These are phyloP conservation scores for Ramazzottius varieornatus DNA, from an alignment of 2,888 invertebrate species.

Conservation along the genomic window DNA sequence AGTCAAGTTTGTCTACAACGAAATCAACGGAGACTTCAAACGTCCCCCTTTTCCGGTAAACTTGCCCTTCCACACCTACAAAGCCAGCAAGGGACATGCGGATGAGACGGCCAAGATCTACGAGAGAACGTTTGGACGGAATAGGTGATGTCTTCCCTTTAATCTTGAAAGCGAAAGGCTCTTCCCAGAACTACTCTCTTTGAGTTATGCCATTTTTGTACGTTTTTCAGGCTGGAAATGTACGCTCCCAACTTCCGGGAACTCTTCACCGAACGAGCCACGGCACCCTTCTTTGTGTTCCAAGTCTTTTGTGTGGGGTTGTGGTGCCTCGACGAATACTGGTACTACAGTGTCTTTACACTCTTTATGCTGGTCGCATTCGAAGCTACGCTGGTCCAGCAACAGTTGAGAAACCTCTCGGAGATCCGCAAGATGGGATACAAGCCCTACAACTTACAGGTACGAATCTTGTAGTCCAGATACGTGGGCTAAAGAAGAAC, in stretches of 20 bases:
- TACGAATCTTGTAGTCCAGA: no score
- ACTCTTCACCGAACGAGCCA: constrained; percentile 83
- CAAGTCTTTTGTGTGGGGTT: constrained; percentile 95
- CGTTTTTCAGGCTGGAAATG: constrained; percentile 37
- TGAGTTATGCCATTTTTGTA: no score
- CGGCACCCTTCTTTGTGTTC: constrained; percentile 97
- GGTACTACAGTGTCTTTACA: constrained; percentile 88
- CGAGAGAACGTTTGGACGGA: not conserved
- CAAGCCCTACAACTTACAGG: constrained; percentile 62
- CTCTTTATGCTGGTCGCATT: constrained; percentile 80
- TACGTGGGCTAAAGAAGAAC: no score
- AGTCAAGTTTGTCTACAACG: constrained; percentile 70
- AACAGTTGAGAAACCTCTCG: constrained; percentile 87
- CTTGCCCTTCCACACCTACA: constrained; percentile 40
- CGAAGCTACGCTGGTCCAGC: constrained; percentile 90
- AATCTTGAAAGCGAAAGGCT: not conserved
- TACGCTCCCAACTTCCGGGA: constrained; percentile 87
- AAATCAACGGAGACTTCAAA: constrained; percentile 44
- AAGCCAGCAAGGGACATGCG: constrained; percentile 57
- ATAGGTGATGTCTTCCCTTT: not conserved
- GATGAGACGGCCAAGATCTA: constrained; percentile 46
- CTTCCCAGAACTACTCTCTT: no score
- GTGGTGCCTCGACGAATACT: constrained; percentile 97
- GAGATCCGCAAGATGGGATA: constrained; percentile 99
- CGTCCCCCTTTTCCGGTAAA: constrained; percentile 60